Conservation (phyloP, 2,113 vertebrate species). For the Zosterops lateralis region DNA sequence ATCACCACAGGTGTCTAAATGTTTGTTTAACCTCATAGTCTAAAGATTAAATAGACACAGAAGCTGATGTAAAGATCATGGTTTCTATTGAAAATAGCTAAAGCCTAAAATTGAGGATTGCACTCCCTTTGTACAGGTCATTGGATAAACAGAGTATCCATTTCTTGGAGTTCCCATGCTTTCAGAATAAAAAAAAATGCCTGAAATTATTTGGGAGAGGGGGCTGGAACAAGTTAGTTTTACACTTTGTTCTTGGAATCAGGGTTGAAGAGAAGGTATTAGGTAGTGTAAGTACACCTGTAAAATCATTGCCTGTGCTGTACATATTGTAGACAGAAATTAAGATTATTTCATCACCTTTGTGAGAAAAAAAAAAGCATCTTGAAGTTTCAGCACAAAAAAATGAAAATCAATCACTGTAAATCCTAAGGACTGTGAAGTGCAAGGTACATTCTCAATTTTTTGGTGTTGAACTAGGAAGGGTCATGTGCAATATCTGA, state of each 20-base stretch:
- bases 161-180: neutral
- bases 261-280: neutral
- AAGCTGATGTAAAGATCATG: neutral
- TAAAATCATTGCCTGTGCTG: neutral
- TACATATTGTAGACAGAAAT: neutral
- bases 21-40: neutral
- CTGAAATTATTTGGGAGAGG: neutral
- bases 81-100: neutral
- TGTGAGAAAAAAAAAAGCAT: fast-evolving
- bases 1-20: neutral
- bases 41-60: neutral
- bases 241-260: neutral
- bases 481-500: neutral
- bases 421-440: neutral
- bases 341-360: neutral
- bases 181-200: neutral
- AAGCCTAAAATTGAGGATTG: neutral
- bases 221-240: neutral
- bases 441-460: neutral
- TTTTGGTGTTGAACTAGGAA: neutral
- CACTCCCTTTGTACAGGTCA: neutral
- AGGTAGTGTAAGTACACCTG: neutral
- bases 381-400: neutral
- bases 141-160: neutral
- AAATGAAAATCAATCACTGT: neutral